Conservation (phyloP, 2,888 invertebrate genomes). For the Allolobophora icterica region DNA sequence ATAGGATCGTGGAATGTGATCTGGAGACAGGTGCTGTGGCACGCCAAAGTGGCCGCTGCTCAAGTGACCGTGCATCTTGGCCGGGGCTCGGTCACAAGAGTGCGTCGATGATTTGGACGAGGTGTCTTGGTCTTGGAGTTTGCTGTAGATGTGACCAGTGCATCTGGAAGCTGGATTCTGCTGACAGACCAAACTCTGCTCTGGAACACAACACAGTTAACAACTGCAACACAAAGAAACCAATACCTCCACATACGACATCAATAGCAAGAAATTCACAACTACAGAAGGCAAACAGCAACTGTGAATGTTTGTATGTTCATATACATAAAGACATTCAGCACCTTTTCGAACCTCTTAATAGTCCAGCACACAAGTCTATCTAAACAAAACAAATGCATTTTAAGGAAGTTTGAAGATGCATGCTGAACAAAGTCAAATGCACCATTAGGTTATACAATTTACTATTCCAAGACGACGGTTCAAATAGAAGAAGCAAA, state of each 20-base stretch:
- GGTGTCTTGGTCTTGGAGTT: conserved; percentile 23
- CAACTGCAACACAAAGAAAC: background rate
- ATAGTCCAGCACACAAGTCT: background rate
- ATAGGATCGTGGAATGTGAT: conserved; percentile 33
- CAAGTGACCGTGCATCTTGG: background rate
- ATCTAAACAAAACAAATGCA: background rate
- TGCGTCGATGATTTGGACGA: conserved; percentile 21
- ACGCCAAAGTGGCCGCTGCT: background rate
- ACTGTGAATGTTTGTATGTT: conserved; percentile 25
- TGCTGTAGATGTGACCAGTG: conserved; percentile 31
- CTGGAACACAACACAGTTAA: conserved; percentile 13
- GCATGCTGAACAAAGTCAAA: too few relatives aligned
- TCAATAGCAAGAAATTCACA: background rate
- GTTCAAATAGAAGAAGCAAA: too few relatives aligned
- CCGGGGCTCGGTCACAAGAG: background rate
- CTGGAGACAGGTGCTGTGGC: conserved; percentile 19
- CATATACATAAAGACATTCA: background rate
- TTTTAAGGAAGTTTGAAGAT: too few relatives aligned
- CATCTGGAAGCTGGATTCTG: background rate
- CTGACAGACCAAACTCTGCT: background rate
- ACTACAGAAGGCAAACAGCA: background rate
- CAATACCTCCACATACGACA: background rate
- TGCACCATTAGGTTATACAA: too few relatives aligned
- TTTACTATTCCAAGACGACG: too few relatives aligned
- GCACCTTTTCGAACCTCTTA: background rate